phyloP scores from a whole-genome alignment of 2,113 vertebrate genomes.

The Neolamprologus sp. region DNA sequence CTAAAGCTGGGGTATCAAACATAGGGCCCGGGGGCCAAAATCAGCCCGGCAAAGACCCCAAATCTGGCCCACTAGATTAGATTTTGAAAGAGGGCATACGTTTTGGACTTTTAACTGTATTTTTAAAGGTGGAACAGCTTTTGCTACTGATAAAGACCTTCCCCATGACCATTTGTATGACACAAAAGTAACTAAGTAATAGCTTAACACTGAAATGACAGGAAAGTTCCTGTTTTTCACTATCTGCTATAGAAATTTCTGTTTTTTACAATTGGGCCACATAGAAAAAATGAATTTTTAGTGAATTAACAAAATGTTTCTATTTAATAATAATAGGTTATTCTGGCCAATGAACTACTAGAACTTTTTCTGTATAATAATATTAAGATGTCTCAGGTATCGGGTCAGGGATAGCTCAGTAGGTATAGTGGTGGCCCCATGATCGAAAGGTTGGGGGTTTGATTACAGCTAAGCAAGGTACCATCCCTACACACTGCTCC shows the following conservation, averaged over 20 bases:
- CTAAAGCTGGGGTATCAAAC: neutral
- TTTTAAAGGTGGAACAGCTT: neutral
- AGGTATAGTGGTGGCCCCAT: neutral
- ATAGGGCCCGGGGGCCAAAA: neutral
- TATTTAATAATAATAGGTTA: neutral
- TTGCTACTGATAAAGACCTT: neutral
- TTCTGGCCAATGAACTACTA: neutral
- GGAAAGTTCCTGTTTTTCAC: neutral
- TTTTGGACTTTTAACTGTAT: neutral
- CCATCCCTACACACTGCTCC: neutral
- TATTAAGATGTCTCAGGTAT: neutral
- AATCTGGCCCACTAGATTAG: neutral
- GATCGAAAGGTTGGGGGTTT: neutral
- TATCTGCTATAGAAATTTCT: neutral
- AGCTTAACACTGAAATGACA: neutral
- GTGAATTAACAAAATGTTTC: neutral
- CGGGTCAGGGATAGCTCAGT: neutral
- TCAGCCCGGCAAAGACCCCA: neutral
- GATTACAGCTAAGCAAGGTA: neutral
- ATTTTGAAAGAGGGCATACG: neutral
- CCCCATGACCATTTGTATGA: neutral
- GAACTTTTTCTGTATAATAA: neutral
- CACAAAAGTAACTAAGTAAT: neutral
- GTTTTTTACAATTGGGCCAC: neutral
- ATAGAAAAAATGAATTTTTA: neutral